A percentile compares a stretch with the other conserved stretches of the same genome.
Conservation (phyloP, 2,113 vertebrate species). For the Fukomys damarensis region DNA sequence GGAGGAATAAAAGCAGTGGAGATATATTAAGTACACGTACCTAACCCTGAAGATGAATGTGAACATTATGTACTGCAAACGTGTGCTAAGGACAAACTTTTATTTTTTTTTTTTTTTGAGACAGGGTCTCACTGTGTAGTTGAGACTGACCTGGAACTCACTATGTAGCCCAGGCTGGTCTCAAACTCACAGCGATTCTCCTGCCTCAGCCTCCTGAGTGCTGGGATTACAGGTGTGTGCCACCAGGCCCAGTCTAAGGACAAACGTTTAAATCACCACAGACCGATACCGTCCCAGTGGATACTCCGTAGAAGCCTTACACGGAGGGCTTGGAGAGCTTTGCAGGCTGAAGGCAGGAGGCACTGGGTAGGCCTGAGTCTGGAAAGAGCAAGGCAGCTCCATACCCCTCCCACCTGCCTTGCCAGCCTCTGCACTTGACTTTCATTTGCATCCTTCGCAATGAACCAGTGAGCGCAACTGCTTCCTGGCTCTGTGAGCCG, state of each 20-base stretch:
- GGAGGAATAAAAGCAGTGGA: not conserved
- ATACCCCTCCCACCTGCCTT: not conserved
- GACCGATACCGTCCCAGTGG: not conserved
- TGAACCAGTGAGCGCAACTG: not conserved
- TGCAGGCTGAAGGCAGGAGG: not conserved
- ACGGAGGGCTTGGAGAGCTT: not conserved
- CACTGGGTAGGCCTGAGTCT: not conserved
- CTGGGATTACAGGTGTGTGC: too few relatives aligned
- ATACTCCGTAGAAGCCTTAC: not conserved
- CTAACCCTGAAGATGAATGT: not conserved
- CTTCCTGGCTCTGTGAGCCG: not conserved
- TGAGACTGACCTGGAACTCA: too few relatives aligned
- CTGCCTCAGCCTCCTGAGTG: too few relatives aligned
- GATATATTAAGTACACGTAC: not conserved
- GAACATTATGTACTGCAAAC: not conserved
- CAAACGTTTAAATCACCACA: not conserved
- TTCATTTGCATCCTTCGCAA: not conserved
- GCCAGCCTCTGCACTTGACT: not conserved
- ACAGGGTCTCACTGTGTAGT: too few relatives aligned
- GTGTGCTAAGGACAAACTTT: not conserved
- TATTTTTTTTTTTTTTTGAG: too few relatives aligned
- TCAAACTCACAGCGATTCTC: too few relatives aligned
- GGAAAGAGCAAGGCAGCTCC: not conserved
- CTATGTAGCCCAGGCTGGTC: too few relatives aligned
- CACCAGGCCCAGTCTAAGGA: too few relatives aligned